Conservation (phyloP, 2,113 vertebrate genomes). For the Plectropomus leopardus region DNA sequence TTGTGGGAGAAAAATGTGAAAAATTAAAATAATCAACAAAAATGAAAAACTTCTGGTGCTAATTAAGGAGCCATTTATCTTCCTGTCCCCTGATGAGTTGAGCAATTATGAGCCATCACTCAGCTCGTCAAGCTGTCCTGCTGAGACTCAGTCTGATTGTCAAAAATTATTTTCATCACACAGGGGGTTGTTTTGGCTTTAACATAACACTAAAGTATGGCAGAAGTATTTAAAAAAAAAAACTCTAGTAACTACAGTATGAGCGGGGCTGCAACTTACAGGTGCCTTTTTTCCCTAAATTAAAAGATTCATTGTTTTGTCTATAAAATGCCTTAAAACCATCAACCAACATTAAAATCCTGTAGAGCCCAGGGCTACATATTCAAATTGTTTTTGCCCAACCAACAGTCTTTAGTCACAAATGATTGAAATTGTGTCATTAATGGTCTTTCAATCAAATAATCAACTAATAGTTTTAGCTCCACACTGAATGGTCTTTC, state of each 20-base stretch:
- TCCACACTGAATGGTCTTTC: too few relatives aligned
- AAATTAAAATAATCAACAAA: neutral
- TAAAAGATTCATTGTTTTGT: neutral
- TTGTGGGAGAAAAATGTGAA: neutral
- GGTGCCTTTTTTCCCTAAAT: neutral
- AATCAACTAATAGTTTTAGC: neutral
- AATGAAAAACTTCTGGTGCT: neutral
- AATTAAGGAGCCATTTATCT: slow-evolving; percentile 52
- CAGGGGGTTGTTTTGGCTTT: slow-evolving; percentile 11
- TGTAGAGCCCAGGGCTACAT: neutral
- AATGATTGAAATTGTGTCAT: neutral
- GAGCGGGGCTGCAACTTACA: neutral
- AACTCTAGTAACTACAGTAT: neutral
- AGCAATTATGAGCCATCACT: slow-evolving; percentile 53
- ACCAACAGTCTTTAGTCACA: too few relatives aligned
- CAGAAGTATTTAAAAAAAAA: neutral
- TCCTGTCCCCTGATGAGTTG: slow-evolving; percentile 41
- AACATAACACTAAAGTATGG: neutral
- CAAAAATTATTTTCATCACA: neutral
- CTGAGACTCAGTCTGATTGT: slow-evolving; percentile 36
- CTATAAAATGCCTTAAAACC: slow-evolving; percentile 1
- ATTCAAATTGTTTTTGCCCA: neutral
- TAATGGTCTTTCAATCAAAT: neutral
- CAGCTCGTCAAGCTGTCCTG: slow-evolving; percentile 34
- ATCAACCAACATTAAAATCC: neutral